These are phyloP conservation scores for Drosophila murphyi DNA, from an alignment of 1,140 invertebrate species.

Conservation along the genomic window DNA sequence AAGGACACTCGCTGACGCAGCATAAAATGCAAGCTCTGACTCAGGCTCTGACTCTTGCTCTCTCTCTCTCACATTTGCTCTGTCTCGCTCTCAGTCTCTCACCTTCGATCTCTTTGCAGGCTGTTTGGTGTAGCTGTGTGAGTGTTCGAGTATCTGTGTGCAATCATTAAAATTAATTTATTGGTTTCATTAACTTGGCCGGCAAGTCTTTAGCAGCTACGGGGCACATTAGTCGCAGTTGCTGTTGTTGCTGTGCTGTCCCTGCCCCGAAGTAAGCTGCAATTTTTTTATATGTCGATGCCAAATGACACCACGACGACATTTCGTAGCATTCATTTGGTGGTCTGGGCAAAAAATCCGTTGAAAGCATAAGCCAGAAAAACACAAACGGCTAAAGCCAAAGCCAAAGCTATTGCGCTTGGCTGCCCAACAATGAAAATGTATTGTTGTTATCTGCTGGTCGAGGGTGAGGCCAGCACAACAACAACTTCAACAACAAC, in stretches of 20 bases:
- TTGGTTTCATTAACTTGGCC: slow-evolving; percentile 82
- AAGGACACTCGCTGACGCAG: slow-evolving; percentile 59
- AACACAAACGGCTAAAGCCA: slow-evolving; percentile 30
- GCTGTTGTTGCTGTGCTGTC: background rate
- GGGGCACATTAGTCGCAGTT: slow-evolving; percentile 62
- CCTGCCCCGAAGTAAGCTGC: slow-evolving; percentile 37
- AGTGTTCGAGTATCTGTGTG: slow-evolving; percentile 54
- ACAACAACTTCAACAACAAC: slow-evolving; percentile 18
- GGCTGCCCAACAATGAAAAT: slow-evolving; percentile 80
- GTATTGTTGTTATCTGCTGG: slow-evolving; percentile 57
- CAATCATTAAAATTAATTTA: slow-evolving; percentile 84
- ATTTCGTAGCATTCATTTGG: slow-evolving; percentile 64
- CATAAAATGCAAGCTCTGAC: slow-evolving; percentile 58
- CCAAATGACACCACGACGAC: slow-evolving; percentile 76
- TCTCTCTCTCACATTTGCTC: background rate
- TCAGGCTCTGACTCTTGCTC: background rate
- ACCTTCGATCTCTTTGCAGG: background rate
- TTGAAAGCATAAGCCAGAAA: slow-evolving; percentile 79
- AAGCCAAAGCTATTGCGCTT: slow-evolving; percentile 68
- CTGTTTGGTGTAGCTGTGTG: slow-evolving; percentile 6
- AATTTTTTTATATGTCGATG: slow-evolving; percentile 57
- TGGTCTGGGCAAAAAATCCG: slow-evolving; percentile 69
- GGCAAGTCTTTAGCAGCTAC: slow-evolving; percentile 67
- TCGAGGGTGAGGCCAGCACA: background rate
- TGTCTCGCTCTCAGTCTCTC: background rate